phyloP scores from a whole-genome alignment of 2,113 vertebrate genomes.

The Centropus unirufus region DNA sequence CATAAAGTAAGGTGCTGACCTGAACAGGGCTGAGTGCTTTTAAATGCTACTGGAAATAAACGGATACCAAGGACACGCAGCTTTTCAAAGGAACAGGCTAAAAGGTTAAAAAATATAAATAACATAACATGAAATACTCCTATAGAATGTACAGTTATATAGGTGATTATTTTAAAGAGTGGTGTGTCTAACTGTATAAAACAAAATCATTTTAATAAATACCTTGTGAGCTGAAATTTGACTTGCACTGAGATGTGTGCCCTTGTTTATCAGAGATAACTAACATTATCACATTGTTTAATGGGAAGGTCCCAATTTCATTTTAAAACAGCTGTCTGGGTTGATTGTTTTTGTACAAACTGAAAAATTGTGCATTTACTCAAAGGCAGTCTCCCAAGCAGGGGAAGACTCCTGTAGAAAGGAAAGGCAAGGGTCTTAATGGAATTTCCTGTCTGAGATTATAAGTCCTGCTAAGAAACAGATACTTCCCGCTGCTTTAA shows the following conservation, averaged over 20 bases:
- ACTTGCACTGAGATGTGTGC: background rate
- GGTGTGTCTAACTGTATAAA: background rate
- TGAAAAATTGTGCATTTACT: background rate
- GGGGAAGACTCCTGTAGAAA: background rate
- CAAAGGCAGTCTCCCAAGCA: background rate
- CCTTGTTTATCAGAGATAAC: background rate
- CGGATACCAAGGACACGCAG: background rate
- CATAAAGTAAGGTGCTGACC: background rate
- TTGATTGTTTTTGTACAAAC: background rate
- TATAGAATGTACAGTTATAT: background rate
- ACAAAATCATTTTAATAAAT: background rate
- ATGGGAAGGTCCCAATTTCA: background rate
- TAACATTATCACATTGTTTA: background rate
- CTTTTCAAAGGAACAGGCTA: background rate
- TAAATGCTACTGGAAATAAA: background rate
- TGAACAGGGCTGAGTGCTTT: background rate
- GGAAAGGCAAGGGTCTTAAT: background rate
- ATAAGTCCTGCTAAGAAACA: background rate
- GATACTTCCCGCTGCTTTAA: background rate
- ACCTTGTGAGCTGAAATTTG: background rate
- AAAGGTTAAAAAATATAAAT: background rate
- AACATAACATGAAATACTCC: background rate
- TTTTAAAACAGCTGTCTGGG: background rate
- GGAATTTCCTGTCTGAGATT: background rate
- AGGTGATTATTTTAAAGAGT: background rate